These are phyloP conservation scores for Megathymus violae DNA, from an alignment of 1,140 invertebrate species.

Conservation along the genomic window DNA sequence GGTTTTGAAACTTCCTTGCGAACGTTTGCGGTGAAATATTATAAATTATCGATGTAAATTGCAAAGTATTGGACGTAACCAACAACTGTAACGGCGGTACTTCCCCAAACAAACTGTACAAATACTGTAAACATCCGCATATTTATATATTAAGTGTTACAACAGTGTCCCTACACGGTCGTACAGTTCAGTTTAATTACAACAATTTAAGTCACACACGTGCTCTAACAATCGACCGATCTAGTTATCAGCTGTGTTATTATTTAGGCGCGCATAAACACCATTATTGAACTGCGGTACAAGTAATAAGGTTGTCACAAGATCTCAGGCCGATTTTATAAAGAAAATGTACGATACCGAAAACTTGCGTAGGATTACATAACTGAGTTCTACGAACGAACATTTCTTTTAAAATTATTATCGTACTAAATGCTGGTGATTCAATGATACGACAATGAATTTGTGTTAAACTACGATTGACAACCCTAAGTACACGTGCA, in stretches of 20 bases:
- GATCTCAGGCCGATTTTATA: neutral
- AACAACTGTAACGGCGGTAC: neutral
- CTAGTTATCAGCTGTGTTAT: slow-evolving; percentile 18
- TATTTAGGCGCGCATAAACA: slow-evolving; percentile 17
- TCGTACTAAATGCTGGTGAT: too few relatives aligned
- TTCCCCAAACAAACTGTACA: neutral
- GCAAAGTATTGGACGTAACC: too few relatives aligned
- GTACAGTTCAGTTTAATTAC: neutral
- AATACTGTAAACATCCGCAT: neutral
- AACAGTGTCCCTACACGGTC: neutral
- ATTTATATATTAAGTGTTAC: neutral
- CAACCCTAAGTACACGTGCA: neutral
- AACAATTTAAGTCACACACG: slow-evolving; percentile 1
- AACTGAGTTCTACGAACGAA: too few relatives aligned
- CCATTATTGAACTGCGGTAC: slow-evolving; percentile 5
- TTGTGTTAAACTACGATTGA: too few relatives aligned
- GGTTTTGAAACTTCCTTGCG: too few relatives aligned
- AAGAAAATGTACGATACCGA: too few relatives aligned
- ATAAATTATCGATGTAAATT: too few relatives aligned
- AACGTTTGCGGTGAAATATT: too few relatives aligned
- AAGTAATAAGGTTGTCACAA: neutral
- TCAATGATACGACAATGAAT: too few relatives aligned
- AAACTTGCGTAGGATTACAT: too few relatives aligned
- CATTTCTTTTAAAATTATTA: too few relatives aligned
- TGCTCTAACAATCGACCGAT: neutral